Conservation (phyloP, 2,888 invertebrate species). For the Lissocephala sabroskyi region DNA sequence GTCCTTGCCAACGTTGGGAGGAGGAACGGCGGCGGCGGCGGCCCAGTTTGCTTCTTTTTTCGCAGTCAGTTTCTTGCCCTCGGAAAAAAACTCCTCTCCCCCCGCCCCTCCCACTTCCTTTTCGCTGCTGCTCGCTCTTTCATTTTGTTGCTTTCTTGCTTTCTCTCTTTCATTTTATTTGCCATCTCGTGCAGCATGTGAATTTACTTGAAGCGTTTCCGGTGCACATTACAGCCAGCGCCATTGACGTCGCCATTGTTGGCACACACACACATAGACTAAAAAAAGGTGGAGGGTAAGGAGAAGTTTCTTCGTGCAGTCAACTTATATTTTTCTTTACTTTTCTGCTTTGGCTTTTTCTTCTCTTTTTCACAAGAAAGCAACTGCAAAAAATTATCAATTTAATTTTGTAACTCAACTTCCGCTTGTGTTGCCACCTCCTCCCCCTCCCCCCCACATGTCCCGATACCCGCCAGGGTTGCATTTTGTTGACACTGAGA, state of each 20-base stretch:
- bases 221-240: constrained; percentile 56
- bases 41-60: neutral
- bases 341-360: too few relatives aligned
- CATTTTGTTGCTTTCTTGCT: constrained; percentile 29
- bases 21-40: too few relatives aligned
- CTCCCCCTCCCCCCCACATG: neutral
- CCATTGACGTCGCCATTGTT: constrained; percentile 51
- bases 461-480: constrained; percentile 40
- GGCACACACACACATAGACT: constrained; percentile 17
- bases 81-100: too few relatives aligned
- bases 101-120: neutral
- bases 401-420: constrained; percentile 66
- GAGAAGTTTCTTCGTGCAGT: constrained; percentile 27
- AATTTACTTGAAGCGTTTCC: constrained; percentile 67
- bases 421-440: constrained; percentile 43
- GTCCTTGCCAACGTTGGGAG: constrained; percentile 37
- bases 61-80: too few relatives aligned
- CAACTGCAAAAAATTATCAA: constrained; percentile 48
- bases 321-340: constrained; percentile 37
- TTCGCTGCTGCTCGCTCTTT: constrained; percentile 13
- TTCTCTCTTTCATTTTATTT: neutral
- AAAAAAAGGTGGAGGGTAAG: too few relatives aligned
- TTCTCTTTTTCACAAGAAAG: constrained; percentile 12
- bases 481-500: constrained; percentile 57
- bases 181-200: constrained; percentile 38